Conservation (phyloP, 2,113 vertebrate species). For the Ramphastos sulfuratus region DNA sequence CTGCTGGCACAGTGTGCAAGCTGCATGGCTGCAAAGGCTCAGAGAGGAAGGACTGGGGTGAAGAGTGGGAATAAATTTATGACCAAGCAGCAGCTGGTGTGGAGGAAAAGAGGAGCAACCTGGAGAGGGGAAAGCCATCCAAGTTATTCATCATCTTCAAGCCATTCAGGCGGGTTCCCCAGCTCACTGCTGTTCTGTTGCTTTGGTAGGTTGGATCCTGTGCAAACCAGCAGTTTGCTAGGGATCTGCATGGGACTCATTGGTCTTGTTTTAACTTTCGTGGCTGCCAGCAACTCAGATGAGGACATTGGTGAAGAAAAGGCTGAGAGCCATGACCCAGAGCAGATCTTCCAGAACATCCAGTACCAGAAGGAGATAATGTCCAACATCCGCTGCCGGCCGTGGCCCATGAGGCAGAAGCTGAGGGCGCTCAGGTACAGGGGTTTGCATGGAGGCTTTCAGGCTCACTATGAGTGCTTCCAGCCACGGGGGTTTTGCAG, state of each 20-base stretch:
- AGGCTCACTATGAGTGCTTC: not conserved
- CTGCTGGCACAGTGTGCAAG: not conserved
- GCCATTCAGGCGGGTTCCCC: not conserved
- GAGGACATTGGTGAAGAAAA: conserved; percentile 82
- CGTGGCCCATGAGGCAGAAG: conserved; percentile 96
- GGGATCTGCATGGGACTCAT: not conserved
- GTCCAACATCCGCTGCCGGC: conserved; percentile 89
- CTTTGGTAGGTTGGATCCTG: not conserved
- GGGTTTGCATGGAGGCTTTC: not conserved
- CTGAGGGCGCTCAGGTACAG: conserved; percentile 88
- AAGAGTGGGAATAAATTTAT: not conserved
- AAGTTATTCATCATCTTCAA: not conserved
- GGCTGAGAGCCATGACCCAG: conserved; percentile 88
- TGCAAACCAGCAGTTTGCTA: not conserved
- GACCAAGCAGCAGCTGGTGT: not conserved
- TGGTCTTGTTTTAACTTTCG: not conserved
- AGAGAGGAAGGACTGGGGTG: not conserved
- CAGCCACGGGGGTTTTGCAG: not conserved
- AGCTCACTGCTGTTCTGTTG: not conserved
- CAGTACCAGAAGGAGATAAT: conserved; percentile 97
- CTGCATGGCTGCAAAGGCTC: not conserved
- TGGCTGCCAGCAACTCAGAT: conserved; percentile 81
- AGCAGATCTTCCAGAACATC: conserved; percentile 97
- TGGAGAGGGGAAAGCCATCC: not conserved
- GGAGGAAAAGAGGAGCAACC: not conserved